Base-by-base conservation (phyloP, 2,888 invertebrate genomes). In the Choreutis nemorana region DNA sequence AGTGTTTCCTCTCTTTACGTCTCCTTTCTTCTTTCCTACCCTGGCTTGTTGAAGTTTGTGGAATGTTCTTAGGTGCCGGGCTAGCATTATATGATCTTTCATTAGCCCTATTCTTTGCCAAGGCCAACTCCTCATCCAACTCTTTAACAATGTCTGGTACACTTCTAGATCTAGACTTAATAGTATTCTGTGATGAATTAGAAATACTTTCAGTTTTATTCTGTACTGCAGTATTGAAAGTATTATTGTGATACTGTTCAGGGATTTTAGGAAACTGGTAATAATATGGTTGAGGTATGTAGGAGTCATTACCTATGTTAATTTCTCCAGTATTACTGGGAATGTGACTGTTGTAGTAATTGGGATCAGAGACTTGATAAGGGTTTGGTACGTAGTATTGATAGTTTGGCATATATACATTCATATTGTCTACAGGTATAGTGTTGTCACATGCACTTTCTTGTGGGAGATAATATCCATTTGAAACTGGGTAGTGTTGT, bases 81-180 rank as follows among this genome's bases (percentile, higher is more conserved):
- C 83, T 83, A 26, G 67, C 68, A 39, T 83, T 81, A 32, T 75
- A 70, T 0, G 75, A 75, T 21, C 81, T 63, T 33, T 81, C 80
- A 31, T 68, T 70, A 2, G 75, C 77, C 26, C 81, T 68, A 26
- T 77, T 62, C 31, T 77, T 75, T 9, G 80, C 68, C 14, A 50
- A 59, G 2, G 53, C 59, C 21, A 88, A 54, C 57, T 90, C 89
- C 40, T 84, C 84, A 56, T 89, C 85, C 36, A 91, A 68, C 45
- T 90, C 88, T 49, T 84, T 84, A 11, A 91, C 81, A 53, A 91
- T 89, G 56, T 89, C 86, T 0, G 90, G 88, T 23, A 91, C 89
- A 60, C 86, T 87, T 42, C 82, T 73, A 0, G 83, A 83, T 39
- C 83, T 64, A 3, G 70, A 79, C 35, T 77, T 81, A 2, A 62